Conservation (phyloP, 2,113 vertebrate genomes). For the Mus pahari region DNA sequence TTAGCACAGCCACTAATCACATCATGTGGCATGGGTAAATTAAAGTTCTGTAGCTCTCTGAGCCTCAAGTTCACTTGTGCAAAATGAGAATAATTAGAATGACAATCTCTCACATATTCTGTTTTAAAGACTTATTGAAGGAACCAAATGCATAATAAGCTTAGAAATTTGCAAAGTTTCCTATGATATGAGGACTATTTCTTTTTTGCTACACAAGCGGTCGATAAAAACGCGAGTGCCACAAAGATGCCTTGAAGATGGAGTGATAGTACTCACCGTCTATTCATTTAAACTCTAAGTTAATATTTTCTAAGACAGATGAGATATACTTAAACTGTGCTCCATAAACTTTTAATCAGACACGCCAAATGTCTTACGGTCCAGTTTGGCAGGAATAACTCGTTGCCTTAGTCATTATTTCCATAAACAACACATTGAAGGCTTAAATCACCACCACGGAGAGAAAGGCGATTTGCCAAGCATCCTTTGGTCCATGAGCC, state of each 20-base stretch:
- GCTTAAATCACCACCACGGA: background rate
- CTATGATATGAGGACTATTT: background rate
- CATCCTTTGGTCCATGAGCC: conserved; percentile 19
- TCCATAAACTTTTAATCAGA: conserved; percentile 43
- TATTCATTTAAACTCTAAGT: conserved; percentile 46
- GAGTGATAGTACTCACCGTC: background rate
- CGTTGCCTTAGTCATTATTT: conserved; percentile 42
- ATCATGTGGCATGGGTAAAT: background rate
- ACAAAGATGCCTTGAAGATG: background rate
- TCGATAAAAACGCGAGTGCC: conserved; percentile 11
- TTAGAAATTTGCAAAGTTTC: background rate
- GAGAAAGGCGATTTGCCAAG: conserved; percentile 32
- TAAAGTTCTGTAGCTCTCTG: background rate
- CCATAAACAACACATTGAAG: conserved; percentile 14
- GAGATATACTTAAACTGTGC: background rate
- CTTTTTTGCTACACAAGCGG: background rate
- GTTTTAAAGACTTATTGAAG: background rate
- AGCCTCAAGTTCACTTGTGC: background rate
- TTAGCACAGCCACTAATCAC: background rate
- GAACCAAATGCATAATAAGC: background rate
- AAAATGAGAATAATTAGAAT: conserved; percentile 30
- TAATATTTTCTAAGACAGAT: conserved; percentile 55
- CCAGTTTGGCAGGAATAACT: conserved; percentile 33
- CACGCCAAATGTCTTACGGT: conserved; percentile 34
- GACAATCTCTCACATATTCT: background rate